Evolutionary conservation across 2,888 invertebrate species (phyloP), one percentile per base, ranked within the genome.

Genomic region (Pseudococcus jackbeardsleyi): DNA sequence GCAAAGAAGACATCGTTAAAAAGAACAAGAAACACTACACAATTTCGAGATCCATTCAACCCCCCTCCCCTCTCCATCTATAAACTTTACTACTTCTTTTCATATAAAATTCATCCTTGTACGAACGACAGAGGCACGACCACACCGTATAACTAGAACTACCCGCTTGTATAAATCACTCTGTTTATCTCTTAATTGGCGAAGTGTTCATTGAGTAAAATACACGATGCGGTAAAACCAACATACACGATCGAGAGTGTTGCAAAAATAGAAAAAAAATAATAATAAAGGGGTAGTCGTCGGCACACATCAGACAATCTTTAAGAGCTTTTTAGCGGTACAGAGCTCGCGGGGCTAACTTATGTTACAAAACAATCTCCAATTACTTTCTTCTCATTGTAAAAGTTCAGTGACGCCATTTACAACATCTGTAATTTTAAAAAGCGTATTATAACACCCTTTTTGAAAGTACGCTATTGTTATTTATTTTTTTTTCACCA

Each of bases 331-430:
- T 77, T 77, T 39, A 77, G 77, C 39, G 15, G 0, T 11, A 17
- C 15, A 5, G 15, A 33, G 77, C 39, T 9, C 39, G 77, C 39
- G 77, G 33, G 77, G 26, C 26, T 77, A 77, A 77, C 77, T 77
- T 77, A 77, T 77, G 77, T 39, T 77, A 77, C 77, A 54, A 85
- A 50, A 54, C 39, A 85, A 54, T 39, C 85, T 59, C 85, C 59
- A 50, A 85, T 85, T 59, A 85, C 39, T 50, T 59, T 85, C 59
- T 85, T 54, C 50, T 85, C 59, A 85, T 59, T 85, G 54, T 26
- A 39, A 85, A 85, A 33, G 85, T 85, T 85, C 59, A 85, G 39
- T 85, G 85, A 85, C 85, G 85, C 85, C 59, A 85, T 84, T 50
- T 84, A 50, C 64, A 48, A 50, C 15, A 84, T 11, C 84, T 33